These are phyloP conservation scores for Diachasma alloeum DNA, from an alignment of 1,140 invertebrate genomes.

Conservation along the genomic window DNA sequence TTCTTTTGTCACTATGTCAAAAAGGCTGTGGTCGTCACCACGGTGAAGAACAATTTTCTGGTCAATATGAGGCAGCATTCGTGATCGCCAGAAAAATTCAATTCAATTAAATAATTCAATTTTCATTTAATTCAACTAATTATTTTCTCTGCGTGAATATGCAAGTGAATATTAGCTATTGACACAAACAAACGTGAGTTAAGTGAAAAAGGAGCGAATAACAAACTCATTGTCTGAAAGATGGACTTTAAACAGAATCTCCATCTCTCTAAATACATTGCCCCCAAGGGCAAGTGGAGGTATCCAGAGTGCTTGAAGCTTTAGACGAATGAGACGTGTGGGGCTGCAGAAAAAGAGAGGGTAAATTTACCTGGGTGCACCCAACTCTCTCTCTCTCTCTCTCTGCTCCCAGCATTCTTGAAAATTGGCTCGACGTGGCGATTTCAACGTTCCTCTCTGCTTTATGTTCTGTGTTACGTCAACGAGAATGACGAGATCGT, in stretches of 20 bases:
- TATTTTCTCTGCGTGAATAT: no score
- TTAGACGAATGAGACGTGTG: conserved; percentile 2
- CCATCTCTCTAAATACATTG: conserved; percentile 18
- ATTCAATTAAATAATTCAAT: no score
- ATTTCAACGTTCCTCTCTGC: background rate
- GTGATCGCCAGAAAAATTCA: no score
- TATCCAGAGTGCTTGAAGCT: conserved; percentile 1
- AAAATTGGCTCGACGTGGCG: background rate
- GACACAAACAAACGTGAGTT: background rate
- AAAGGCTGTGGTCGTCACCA: no score
- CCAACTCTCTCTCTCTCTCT: background rate
- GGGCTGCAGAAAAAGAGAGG: background rate
- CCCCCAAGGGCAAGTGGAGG: background rate
- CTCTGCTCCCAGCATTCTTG: background rate
- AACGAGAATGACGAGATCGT: background rate
- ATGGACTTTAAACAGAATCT: conserved; percentile 12
- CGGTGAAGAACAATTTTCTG: no score
- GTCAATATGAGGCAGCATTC: no score
- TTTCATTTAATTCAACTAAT: no score
- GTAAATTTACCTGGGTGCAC: background rate
- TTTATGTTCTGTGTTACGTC: background rate
- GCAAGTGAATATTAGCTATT: background rate
- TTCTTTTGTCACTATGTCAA: no score
- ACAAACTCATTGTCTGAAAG: conserved; percentile 28
- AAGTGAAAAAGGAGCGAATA: conserved; percentile 16